These are phyloP conservation scores for Aulostomus chinensis DNA, from an alignment of 2,797 vertebrate species.

Conservation along the genomic window DNA sequence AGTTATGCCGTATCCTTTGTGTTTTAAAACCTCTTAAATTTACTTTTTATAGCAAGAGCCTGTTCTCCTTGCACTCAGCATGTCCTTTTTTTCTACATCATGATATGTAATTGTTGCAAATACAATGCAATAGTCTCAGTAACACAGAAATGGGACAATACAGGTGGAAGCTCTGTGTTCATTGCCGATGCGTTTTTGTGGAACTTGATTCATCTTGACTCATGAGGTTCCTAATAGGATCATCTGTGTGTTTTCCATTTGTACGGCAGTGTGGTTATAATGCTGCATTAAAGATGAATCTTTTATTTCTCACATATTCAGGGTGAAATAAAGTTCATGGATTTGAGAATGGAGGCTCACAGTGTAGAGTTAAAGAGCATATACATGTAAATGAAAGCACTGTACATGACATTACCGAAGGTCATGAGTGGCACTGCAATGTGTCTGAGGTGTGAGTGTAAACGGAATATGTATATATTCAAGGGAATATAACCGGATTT, in stretches of 20 bases:
- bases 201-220: constrained; percentile 48
- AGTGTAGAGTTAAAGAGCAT: no score
- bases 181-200: constrained; percentile 27
- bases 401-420: no score
- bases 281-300: constrained; percentile 27
- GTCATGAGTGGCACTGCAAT: no score
- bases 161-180: constrained; percentile 33
- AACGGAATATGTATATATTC: no score
- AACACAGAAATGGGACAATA: constrained; percentile 30
- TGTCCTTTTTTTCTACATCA: constrained; percentile 20
- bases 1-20: constrained; percentile 12
- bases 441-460: no score
- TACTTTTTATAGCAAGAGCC: constrained; percentile 19
- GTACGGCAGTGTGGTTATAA: constrained; percentile 3
- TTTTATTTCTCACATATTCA: constrained; percentile 8
- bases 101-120: constrained; percentile 19
- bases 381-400: no score
- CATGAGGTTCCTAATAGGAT: constrained; percentile 49
- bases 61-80: constrained; percentile 41
- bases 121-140: constrained; percentile 19
- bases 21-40: constrained; percentile 36
- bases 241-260: constrained; percentile 26
- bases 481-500: no score
- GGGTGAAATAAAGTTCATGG: constrained; percentile 58
- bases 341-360: neutral